Evolutionary conservation across 2,888 invertebrate genomes (phyloP).

Genomic region (Congeria kusceri): DNA sequence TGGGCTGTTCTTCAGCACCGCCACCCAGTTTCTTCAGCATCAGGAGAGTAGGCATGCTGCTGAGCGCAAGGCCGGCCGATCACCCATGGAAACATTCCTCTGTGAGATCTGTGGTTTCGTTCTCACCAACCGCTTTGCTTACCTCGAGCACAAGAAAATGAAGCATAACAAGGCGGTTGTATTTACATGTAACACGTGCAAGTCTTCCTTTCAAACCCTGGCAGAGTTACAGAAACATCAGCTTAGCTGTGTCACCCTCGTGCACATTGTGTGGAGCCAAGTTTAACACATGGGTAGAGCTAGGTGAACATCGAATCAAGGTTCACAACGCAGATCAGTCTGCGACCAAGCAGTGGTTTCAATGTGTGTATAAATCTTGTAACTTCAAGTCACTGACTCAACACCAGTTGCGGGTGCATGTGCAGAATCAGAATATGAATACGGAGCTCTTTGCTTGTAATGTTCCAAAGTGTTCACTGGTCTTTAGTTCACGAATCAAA

Average conservation of each 20-base stretch:
- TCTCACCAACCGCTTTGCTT: conserved; percentile 58
- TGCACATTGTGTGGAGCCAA: conserved; percentile 29
- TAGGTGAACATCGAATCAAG: conserved; percentile 31
- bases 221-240: conserved; percentile 54
- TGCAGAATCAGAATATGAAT: conserved; percentile 33
- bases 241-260: conserved; percentile 36
- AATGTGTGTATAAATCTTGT: conserved; percentile 41
- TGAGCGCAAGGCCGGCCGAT: conserved; percentile 27
- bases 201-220: conserved; percentile 32
- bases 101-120: conserved; percentile 62
- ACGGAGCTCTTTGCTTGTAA: conserved; percentile 52
- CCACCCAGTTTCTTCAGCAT: conserved; percentile 55
- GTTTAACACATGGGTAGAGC: conserved; percentile 26
- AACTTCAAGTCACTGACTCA: conserved; percentile 52
- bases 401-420: conserved; percentile 50
- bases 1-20: conserved; percentile 59
- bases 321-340: conserved; percentile 15
- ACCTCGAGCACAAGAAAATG: conserved; percentile 62
- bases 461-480: conserved; percentile 42
- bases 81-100: conserved; percentile 61
- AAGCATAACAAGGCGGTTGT: conserved; percentile 48
- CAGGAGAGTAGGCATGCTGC: conserved; percentile 39
- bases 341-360: conserved; percentile 33
- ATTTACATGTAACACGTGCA: conserved; percentile 56
- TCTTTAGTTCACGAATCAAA: conserved; percentile 44